Percentiles rank a stretch among this genome's conserved stretches.
phyloP scores from a whole-genome alignment of 2,113 vertebrate species.

The Uria aalge region DNA sequence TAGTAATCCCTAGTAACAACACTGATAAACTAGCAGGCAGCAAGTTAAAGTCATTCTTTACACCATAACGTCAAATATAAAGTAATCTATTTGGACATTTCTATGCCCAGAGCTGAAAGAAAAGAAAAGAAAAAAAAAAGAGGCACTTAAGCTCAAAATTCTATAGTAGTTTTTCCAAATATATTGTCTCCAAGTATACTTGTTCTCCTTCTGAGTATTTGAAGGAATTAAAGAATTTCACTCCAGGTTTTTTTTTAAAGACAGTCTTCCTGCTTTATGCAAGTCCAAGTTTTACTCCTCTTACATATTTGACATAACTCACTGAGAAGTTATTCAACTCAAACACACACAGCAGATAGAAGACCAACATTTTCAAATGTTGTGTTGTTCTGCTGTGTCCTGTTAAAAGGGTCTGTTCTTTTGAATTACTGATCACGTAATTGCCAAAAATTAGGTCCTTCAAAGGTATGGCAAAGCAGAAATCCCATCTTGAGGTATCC shows the following conservation, averaged over 20 bases:
- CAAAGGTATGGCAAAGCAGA: neutral
- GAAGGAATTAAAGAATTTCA: neutral
- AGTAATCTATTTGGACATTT: neutral
- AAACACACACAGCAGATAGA: neutral
- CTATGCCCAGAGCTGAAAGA: neutral
- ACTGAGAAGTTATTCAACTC: neutral
- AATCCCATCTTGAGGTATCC: neutral
- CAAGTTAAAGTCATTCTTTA: neutral
- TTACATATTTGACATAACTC: neutral
- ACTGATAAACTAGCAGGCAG: neutral
- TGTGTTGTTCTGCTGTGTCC: neutral
- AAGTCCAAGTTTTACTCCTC: neutral
- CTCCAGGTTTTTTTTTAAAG: neutral
- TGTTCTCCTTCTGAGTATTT: neutral
- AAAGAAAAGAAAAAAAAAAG: neutral
- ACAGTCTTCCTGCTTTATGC: neutral
- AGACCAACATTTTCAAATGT: neutral
- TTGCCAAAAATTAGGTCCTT: neutral
- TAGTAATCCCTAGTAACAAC: neutral
- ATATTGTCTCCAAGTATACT: accelerated
- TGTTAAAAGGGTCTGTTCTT: neutral
- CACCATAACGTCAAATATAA: neutral
- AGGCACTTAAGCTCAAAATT: neutral
- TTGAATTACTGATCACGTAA: neutral
- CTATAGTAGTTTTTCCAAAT: neutral